Conservation (phyloP, 1,140 invertebrate genomes). For the Apis cerana region DNA sequence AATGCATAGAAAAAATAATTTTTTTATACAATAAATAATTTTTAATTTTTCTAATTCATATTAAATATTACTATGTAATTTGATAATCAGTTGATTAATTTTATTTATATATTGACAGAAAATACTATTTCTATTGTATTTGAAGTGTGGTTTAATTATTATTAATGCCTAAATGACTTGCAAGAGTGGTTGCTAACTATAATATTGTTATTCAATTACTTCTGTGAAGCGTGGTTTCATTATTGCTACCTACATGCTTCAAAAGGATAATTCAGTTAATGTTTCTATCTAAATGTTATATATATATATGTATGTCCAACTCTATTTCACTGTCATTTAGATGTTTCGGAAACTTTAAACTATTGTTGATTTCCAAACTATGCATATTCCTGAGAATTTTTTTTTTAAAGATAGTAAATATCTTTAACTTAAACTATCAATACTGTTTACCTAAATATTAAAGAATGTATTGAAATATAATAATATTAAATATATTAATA, state of each 20-base stretch:
- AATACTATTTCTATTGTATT: not conserved
- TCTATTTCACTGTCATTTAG: not conserved
- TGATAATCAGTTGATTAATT: not conserved
- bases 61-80: no score
- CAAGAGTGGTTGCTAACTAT: not conserved
- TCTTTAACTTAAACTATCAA: no score
- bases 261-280: not conserved
- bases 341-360: not conserved
- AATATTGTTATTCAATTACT: slow-evolving; percentile 4
- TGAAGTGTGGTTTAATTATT: not conserved
- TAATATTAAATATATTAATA: no score
- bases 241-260: not conserved
- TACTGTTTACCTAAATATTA: no score
- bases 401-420: no score
- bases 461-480: no score
- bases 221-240: not conserved
- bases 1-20: no score
- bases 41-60: no score
- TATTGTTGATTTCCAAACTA: not conserved
- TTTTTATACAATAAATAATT: no score
- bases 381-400: no score
- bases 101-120: not conserved
- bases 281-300: not conserved
- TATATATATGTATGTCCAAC: not conserved
- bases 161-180: not conserved